phyloP scores from a whole-genome alignment of 2,113 vertebrate genomes.

The Mola mola region DNA sequence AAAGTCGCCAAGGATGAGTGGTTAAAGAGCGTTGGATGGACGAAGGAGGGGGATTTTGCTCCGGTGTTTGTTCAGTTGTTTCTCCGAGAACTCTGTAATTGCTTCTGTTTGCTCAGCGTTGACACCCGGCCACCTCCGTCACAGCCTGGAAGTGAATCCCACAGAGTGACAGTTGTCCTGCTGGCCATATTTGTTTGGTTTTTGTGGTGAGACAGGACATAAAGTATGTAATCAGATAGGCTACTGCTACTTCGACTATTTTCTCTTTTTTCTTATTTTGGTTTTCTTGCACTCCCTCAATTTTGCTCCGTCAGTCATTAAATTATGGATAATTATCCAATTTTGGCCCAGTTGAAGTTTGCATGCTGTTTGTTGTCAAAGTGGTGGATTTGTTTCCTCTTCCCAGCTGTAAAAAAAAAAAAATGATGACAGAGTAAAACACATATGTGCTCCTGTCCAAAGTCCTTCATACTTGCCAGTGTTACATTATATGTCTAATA shows the following conservation, averaged over 20 bases:
- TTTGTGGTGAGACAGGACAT: conserved; percentile 53
- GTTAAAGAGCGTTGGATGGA: conserved; percentile 15
- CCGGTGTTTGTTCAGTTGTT: conserved; percentile 27
- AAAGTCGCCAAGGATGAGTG: conserved; percentile 37
- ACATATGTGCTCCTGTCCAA: conserved; percentile 14
- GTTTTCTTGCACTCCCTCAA: neutral
- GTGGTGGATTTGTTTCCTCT: conserved; percentile 34
- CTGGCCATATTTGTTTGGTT: conserved; percentile 72
- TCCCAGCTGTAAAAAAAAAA: neutral
- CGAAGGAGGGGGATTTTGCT: conserved; percentile 4
- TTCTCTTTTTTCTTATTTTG: conserved; percentile 3
- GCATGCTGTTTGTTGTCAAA: conserved; percentile 39
- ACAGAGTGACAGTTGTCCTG: conserved; percentile 57
- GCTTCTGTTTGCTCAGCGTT: conserved; percentile 25
- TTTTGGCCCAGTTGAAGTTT: conserved; percentile 43
- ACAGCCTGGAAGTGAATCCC: conserved; percentile 54
- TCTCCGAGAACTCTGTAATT: conserved; percentile 14
- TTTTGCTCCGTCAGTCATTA: conserved; percentile 22
- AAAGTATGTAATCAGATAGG: conserved; percentile 59
- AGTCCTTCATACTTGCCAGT: conserved; percentile 11
- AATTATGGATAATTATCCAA: conserved; percentile 55
- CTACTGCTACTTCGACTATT: conserved; percentile 17
- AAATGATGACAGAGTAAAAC: conserved; percentile 18
- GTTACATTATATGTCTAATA: conserved; percentile 28
- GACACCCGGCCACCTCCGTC: conserved; percentile 30